Evolutionary conservation across 2,113 vertebrate species (phyloP), one percentile per base, ranked within the genome.

Genomic region (Formicarius rufipectus): DNA sequence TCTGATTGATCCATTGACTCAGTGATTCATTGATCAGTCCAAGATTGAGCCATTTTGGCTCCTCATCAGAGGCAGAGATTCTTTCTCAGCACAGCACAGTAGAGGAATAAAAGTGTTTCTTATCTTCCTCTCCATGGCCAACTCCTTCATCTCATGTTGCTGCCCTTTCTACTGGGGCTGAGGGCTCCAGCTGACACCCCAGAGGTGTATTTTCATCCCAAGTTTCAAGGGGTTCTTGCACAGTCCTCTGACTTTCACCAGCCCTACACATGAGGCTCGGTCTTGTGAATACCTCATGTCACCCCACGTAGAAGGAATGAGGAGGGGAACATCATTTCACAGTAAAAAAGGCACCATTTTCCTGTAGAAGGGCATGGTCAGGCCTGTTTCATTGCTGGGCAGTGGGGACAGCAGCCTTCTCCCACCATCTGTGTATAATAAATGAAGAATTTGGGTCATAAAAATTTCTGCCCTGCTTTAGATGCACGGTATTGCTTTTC

Each of bases 371-470:
- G 68, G 16, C 37, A 35, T 72, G 90, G 86, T 76, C 76, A 60
- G 77, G 74, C 28, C 56, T 84, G 7, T 86, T 95, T 79, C 82
- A 22, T 31, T 68, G 72, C 92, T 94, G 85, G 87, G 90, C 95
- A 95, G 74, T 81, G 95, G 90, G 97, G 96, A 97, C 97, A 97
- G 90, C 96, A 96, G 95, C 86, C 87, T 94, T 89, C 68, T 95
- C 64, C 78, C 85, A 84, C 94, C 96, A 97, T 97, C 96, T 97
- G 97, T 94, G 94, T 96, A 97, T 95, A 98, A 97, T 97, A 98
- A 97, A 96, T 96, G 92, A 98, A 98, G 97, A 96, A 98, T 98
- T 97, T 97, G 95, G 97, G 96, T 97, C 97, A 98, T 98, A 98
- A 98, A 97, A 97, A 97, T 96, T 97, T 97, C 97, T 98, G 92